These are phyloP conservation scores for Drosophila dunni DNA, from an alignment of 1,140 invertebrate genomes.

Conservation along the genomic window DNA sequence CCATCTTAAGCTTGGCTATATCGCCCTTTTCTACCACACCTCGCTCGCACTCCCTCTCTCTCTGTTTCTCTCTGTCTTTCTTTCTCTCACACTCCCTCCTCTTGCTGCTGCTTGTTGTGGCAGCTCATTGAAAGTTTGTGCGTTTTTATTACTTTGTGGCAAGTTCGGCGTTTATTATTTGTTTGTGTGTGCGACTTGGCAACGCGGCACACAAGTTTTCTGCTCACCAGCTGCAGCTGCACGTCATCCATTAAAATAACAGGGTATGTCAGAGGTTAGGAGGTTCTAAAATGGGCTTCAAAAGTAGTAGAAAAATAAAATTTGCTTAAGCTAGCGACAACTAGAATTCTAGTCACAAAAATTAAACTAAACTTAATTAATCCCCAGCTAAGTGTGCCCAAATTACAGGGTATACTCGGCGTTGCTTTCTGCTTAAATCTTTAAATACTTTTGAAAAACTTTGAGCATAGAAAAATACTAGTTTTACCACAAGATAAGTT, in stretches of 20 bases:
- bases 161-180: slow-evolving; percentile 60
- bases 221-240: slow-evolving; percentile 13
- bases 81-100: slow-evolving; percentile 12
- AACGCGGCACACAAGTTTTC: not conserved
- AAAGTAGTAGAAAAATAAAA: too few species aligned
- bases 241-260: slow-evolving; percentile 19
- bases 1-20: slow-evolving; percentile 44
- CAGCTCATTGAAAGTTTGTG: slow-evolving; percentile 78
- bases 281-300: too few species aligned
- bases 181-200: slow-evolving; percentile 4
- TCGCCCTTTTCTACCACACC: too few species aligned
- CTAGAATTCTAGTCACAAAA: too few species aligned
- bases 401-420: too few species aligned
- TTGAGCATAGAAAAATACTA: too few species aligned
- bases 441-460: too few species aligned
- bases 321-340: too few species aligned
- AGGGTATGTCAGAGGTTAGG: slow-evolving; percentile 25
- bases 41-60: not conserved
- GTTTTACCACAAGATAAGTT: too few species aligned
- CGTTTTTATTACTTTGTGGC: slow-evolving; percentile 78
- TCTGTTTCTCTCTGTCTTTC: not conserved
- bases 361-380: too few species aligned
- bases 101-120: slow-evolving; percentile 51
- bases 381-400: too few species aligned
- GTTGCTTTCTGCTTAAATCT: too few species aligned